Evolutionary conservation across 2,888 invertebrate genomes (phyloP), one percentile per base, ranked within the genome.

Genomic region (Epistrophe grossulariae): DNA sequence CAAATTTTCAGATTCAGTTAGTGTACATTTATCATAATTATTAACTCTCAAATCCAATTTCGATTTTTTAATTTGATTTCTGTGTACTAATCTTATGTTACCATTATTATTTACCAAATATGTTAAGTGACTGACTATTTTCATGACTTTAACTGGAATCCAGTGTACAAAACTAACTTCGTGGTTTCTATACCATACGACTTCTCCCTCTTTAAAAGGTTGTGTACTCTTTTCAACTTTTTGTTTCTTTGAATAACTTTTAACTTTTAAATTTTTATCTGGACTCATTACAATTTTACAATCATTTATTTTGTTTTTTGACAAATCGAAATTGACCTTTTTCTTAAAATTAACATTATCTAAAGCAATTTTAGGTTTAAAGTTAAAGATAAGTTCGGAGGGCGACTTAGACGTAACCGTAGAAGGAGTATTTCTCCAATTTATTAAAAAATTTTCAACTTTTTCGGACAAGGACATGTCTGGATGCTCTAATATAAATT

Each of bases 131-230:
- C 60, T 73, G 4, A 59, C n/a, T 7, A 73, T 31, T 19, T 73
- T 73, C 60, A 60, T 72, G 10, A 74, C 15, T 55, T 74, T 62
- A 7, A 59, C 59, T n/a, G n/a, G n/a, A n/a, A n/a, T n/a, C n/a
- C n/a, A n/a, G n/a, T n/a, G n/a, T n/a, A n/a, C n/a, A n/a, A 77
- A 66, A 79, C 71, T 62, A 13, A 45, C 19, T 71, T 79, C 62
- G 35, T 78, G 78, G 50, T 78, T 78, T 35, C 78, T 55, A 35
- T 72, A 62, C 79, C 62, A 72, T 6, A 79, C 55, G n/a, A 79
- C 28, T 66, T 55, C 57, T 28, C 71, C 55, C 38, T 59, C 77
- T 68, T 59, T 45, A 64, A 57, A 55, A 45, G 55, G 43, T 76
- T 66, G 43, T 4, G 17, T 35, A 59, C 17, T 57, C 9, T 43